Percentiles rank a stretch among this genome's conserved stretches.
phyloP scores from a whole-genome alignment of 2,888 invertebrate species.

The Tenthredo distinguenda region DNA sequence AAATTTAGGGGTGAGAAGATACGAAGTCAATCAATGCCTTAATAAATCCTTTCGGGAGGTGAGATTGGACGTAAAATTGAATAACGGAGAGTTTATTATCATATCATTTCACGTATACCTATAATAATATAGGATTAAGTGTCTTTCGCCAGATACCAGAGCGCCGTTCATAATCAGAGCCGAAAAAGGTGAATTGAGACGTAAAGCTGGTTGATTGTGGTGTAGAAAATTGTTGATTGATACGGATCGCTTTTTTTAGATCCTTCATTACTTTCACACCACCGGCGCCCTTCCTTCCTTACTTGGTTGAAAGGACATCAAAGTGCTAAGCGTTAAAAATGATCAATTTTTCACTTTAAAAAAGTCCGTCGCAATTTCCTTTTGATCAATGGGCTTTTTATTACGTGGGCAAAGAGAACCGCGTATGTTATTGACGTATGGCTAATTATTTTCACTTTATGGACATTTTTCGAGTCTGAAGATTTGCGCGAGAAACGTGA shows the following conservation, averaged over 20 bases:
- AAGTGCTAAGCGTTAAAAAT: background rate
- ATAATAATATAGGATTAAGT: background rate
- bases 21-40: background rate
- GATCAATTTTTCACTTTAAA: slow-evolving; percentile 4
- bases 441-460: background rate
- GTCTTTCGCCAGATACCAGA: background rate
- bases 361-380: background rate
- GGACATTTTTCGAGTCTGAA: background rate
- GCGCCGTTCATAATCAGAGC: background rate
- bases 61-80: slow-evolving; percentile 40
- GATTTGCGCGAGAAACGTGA: background rate
- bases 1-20: background rate
- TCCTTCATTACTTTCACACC: background rate
- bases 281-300: background rate
- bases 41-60: background rate
- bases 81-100: slow-evolving; percentile 1
- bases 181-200: slow-evolving; percentile 3
- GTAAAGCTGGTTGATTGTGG: background rate
- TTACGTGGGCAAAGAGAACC: background rate
- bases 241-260: background rate
- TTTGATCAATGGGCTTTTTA: background rate
- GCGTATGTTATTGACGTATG: background rate
- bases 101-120: background rate
- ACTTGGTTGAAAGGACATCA: background rate
- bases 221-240: slow-evolving; percentile 5